Percentiles rank a stretch among this genome's conserved stretches.
These are phyloP conservation scores for Choristoneura rosaceana DNA, from an alignment of 2,888 invertebrate species.

Conservation along the genomic window DNA sequence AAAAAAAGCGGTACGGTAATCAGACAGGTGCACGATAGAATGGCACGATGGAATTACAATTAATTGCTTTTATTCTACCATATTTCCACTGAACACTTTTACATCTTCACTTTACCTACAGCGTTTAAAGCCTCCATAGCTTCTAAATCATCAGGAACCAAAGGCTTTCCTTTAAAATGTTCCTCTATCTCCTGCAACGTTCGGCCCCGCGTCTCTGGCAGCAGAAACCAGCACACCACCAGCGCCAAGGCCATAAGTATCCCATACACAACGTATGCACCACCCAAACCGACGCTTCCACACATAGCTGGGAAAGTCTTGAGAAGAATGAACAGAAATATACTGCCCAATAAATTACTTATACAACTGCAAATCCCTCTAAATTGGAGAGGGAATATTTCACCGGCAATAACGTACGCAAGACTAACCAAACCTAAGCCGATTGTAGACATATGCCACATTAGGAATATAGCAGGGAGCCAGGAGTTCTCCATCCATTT, in stretches of 20 bases:
- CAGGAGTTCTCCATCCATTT: neutral
- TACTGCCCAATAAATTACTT: neutral
- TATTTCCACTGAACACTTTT: too few species aligned
- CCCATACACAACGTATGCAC: conserved; percentile 34
- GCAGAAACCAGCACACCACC: conserved; percentile 24
- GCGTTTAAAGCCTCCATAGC: neutral
- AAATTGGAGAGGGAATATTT: conserved; percentile 38
- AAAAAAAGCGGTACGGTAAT: too few species aligned
- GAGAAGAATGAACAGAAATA: conserved; percentile 8
- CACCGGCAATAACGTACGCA: conserved; percentile 27
- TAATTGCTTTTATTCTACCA: too few species aligned
- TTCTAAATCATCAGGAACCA: neutral
- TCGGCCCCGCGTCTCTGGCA: conserved; percentile 44
- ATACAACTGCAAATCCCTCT: conserved; percentile 48
- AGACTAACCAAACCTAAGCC: conserved; percentile 23
- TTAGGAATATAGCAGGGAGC: neutral
- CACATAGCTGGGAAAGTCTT: conserved; percentile 33
- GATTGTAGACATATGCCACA: neutral
- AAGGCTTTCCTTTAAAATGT: conserved; percentile 39
- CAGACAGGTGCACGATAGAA: too few species aligned
- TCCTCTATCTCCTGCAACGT: conserved; percentile 47
- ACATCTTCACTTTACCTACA: neutral
- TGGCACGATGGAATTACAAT: too few species aligned
- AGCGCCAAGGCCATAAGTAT: conserved; percentile 32
- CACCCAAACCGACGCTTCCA: conserved; percentile 25